Percentiles rank a stretch among this genome's conserved stretches.
Evolutionary conservation across 2,888 invertebrate species (phyloP).

Genomic region (Pseudococcus jackbeardsleyi): DNA sequence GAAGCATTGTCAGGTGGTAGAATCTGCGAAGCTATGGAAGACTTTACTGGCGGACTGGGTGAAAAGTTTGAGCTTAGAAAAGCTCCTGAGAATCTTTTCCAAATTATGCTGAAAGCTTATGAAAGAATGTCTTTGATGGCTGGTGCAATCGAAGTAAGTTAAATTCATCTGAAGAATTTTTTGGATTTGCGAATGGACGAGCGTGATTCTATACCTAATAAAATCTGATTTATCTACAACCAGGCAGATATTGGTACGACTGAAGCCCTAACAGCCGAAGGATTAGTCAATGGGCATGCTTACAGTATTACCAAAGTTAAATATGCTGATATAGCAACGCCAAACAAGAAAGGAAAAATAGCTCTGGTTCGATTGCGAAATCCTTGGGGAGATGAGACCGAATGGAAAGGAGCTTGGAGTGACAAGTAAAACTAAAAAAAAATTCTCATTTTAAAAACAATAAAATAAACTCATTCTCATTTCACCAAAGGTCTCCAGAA

Average conservation of each 20-base stretch:
- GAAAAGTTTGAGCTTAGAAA: conserved; percentile 89
- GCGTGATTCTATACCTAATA: neutral
- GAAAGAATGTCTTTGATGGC: conserved; percentile 95
- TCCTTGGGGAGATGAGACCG: conserved; percentile 95
- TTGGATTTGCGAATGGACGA: too few species aligned
- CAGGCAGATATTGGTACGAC: conserved; percentile 85
- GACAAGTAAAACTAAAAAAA: conserved; percentile 77
- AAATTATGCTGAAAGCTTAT: conserved; percentile 89
- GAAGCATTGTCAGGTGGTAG: conserved; percentile 97
- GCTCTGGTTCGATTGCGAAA: conserved; percentile 88
- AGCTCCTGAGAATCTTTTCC: conserved; percentile 87
- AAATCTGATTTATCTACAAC: neutral
- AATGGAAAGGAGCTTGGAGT: conserved; percentile 96
- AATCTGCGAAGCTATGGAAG: conserved; percentile 98
- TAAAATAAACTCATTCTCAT: neutral
- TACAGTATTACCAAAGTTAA: conserved; percentile 92
- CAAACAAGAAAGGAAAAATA: conserved; percentile 82
- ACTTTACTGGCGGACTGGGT: conserved; percentile 96
- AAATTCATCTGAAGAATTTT: neutral
- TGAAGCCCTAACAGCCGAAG: conserved; percentile 85
- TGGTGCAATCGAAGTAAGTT: conserved; percentile 87
- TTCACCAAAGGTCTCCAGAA: conserved; percentile 83
- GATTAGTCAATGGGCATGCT: conserved; percentile 92
- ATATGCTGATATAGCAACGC: conserved; percentile 84
- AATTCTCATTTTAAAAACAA: neutral